Base-by-base conservation (phyloP, 2,797 vertebrate species). In the Gallinago solitaria region DNA sequence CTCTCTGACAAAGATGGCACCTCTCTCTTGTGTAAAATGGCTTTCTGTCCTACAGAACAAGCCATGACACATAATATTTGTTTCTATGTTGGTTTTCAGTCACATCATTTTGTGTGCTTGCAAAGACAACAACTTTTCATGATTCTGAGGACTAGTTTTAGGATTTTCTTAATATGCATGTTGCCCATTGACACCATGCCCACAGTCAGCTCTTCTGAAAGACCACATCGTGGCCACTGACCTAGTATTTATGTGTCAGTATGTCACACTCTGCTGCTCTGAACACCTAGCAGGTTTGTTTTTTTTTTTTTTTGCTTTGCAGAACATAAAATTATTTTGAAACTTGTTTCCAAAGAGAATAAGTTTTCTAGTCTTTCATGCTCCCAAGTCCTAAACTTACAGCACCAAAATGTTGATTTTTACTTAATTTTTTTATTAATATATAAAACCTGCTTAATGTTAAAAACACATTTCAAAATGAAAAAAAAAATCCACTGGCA, bases 11-110 rank as follows among this genome's bases (percentile, higher is more conserved):
- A 56, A 83, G 16, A 20, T 16, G 16, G 9, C n/a, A 21, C 35
- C 28, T 53, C 27, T n/a, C 9, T 33, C 16, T 16, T 21, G 5
- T 7, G 21, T 25, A 25, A 83, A 70, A 83, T 20, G 2, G 16
- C 14, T 56, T 71, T 65, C 12, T 39, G 1, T 37, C 18, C 68
- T 21, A 48, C 12, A 53, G 28, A 87, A 73, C 17, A 33, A 19
- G 12, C 19, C 16, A 33, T 0, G 0, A 39, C 9, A 64, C 4
- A 7, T 4, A 54, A 9, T 10, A 27, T 17, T 54, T 63, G 10
- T 56, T 89, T 68, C 11, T 48, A 21, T 3, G 1, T 39, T 16
- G 7, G 8, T 51, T 87, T 87, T 87, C 5, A 75, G 19, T 82
- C 39, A 25, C 24, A 43, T 25, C 1, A 33, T 51, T 93, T 79